Conservation (phyloP, 2,888 invertebrate genomes). For the Pocota personata region DNA sequence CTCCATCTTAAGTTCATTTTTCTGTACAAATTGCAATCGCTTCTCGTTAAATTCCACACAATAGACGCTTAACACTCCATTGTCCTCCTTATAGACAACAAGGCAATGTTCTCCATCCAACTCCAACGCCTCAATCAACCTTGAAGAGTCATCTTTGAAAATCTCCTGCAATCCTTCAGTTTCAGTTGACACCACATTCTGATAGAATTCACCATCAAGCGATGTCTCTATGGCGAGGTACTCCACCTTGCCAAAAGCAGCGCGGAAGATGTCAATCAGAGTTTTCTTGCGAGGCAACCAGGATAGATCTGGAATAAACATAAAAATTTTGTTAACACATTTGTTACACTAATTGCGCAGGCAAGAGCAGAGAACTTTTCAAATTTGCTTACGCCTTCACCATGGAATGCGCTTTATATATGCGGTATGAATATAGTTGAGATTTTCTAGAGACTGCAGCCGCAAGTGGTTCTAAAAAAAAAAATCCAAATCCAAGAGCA, state of each 20-base stretch:
- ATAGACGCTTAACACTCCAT: conserved; percentile 35
- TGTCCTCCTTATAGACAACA: conserved; percentile 18
- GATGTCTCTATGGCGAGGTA: conserved; percentile 71
- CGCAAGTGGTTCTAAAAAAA: no score
- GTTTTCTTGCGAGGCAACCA: conserved; percentile 73
- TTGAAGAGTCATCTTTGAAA: conserved; percentile 47
- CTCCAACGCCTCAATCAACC: conserved; percentile 54
- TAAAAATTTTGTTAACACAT: no score
- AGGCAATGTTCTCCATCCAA: conserved; percentile 70
- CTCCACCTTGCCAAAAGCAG: conserved; percentile 66
- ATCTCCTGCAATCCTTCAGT: conserved; percentile 65
- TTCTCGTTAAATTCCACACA: conserved; percentile 53
- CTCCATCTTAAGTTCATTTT: conserved; percentile 36
- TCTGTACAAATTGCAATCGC: conserved; percentile 42
- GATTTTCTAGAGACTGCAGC: no score
- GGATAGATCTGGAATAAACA: conserved; percentile 72
- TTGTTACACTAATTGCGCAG: no score
- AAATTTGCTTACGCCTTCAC: no score
- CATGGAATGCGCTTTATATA: no score
- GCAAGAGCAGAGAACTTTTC: no score
- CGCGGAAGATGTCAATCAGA: conserved; percentile 70
- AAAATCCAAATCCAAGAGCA: no score
- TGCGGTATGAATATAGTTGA: no score
- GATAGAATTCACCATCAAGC: conserved; percentile 36
- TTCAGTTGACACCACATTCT: conserved; percentile 63